Base-by-base conservation (phyloP, 2,113 vertebrate genomes). In the Solea solea region DNA sequence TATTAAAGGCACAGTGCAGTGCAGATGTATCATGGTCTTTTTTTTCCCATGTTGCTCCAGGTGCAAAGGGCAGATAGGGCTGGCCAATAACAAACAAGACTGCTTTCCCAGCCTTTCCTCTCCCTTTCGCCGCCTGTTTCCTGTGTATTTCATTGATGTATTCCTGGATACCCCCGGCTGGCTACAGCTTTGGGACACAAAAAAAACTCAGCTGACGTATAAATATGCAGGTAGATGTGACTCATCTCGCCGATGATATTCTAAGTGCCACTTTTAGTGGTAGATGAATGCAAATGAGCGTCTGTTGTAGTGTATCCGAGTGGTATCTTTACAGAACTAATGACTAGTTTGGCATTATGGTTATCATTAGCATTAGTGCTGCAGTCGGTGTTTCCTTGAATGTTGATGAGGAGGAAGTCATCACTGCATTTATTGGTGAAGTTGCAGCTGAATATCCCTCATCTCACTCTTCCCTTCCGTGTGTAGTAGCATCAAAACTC, bases 121-220 rank as follows among this genome's bases (percentile, higher is more conserved):
- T 76, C 71, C 69, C 10, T 41, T 74, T 82, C 86, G 77, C 81
- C 80, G 78, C 78, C 81, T 81, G 78, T 85, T 92, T 92, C 90
- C 90, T 93, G 86, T 86, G 78, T 55, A 55, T 83, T 87, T 84
- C 80, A 89, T 82, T 89, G 87, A 91, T 84, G 83, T 90, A 80
- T 90, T 91, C 88, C 83, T 89, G 90, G 87, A 87, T 83, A 67
- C 69, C 41, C 28, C 21, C 65, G 16, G 48, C 71, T 40, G 51
- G 69, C n/a, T n/a, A n/a, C n/a, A n/a, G n/a, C 66, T 41, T 69
- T 64, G 44, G 67, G 69, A 9, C 21, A 45, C 71, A 58, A 6
- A 27, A 27, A 62, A 48, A 52, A 9, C 44, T 14, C 48, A 0
- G 39, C 46, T 41, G 52, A 34, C 34, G 10, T 54, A 15, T 56